Evolutionary conservation across 2,888 invertebrate genomes (phyloP), one percentile per base, ranked within the genome.

Genomic region (Syritta pipiens): DNA sequence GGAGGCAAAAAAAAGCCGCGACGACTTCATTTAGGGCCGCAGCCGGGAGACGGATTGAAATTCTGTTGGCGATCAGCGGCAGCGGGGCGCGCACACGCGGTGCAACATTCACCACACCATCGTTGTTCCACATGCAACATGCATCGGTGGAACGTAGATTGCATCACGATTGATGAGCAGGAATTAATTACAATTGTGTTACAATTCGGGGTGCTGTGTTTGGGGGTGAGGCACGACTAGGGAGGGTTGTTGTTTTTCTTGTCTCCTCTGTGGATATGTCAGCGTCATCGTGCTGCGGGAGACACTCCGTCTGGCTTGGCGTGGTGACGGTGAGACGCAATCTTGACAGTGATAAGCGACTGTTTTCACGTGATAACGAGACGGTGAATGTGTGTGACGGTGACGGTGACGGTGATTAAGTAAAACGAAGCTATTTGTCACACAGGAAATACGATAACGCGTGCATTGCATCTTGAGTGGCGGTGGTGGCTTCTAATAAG

Each of bases 181-280:
- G 74, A 79, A 79, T 79, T 79, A 79, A 74, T 79, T 68, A 72
- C n/a, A n/a, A 35, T 49, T 59, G 59, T 60, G 77, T 57, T 65
- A 77, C 71, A 77, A 65, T 71, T 77, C 30, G 37, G 14, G n/a
- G 4, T 0, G 6, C 1, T 6, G 12, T 53, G 53, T n/a, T n/a
- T n/a, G n/a, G n/a, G 44, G 69, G 28, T 9, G 53, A 42, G 46
- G 57, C n/a, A 48, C 40, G 32, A 60, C 37, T 10, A 19, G 20
- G 17, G 51, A 5, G 40, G 17, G 22, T 4, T 22, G 30, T 9
- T 14, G 12, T 2, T 59, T n/a, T 12, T 7, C n/a, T 9, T 24
- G 2, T 42, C 9, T 22, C 3, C 10, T 19, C 32, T n/a, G 4
- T 1, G 20, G 22, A n/a, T n/a, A n/a, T n/a, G n/a, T 6, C 5